Percentiles rank a stretch among this genome's conserved stretches.
Conservation (phyloP, 1,140 invertebrate genomes). For the Diachasma alloeum region DNA sequence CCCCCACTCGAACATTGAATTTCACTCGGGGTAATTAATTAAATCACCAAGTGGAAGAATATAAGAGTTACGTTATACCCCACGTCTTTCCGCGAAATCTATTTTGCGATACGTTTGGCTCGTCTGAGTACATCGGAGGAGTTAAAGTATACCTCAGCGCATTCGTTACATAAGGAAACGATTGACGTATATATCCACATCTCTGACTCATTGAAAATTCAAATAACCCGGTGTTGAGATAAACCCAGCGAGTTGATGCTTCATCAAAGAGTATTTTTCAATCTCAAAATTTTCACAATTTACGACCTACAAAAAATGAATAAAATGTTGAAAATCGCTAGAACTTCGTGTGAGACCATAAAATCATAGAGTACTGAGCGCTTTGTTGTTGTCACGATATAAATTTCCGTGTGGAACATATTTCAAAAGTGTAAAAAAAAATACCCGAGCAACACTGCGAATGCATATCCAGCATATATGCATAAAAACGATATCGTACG, state of each 20-base stretch:
- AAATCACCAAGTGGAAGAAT: background rate
- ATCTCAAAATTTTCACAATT: too few relatives aligned
- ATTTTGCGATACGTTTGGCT: background rate
- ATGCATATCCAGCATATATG: background rate
- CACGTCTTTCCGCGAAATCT: background rate
- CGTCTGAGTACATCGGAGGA: background rate
- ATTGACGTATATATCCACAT: background rate
- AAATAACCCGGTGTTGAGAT: background rate
- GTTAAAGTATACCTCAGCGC: background rate
- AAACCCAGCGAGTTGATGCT: background rate
- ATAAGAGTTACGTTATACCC: background rate
- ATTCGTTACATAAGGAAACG: background rate
- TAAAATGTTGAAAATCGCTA: too few relatives aligned
- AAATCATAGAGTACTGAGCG: background rate
- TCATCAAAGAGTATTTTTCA: too few relatives aligned
- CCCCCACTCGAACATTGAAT: background rate
- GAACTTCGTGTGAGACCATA: background rate
- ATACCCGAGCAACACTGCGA: background rate
- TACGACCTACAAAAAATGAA: too few relatives aligned
- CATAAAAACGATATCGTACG: conserved; percentile 19
- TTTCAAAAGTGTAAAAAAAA: background rate
- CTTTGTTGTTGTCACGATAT: background rate
- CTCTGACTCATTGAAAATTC: background rate
- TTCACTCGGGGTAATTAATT: background rate
- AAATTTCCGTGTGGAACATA: background rate